These are phyloP conservation scores for Pelusios castaneus DNA, from an alignment of 2,113 vertebrate species.

Conservation along the genomic window DNA sequence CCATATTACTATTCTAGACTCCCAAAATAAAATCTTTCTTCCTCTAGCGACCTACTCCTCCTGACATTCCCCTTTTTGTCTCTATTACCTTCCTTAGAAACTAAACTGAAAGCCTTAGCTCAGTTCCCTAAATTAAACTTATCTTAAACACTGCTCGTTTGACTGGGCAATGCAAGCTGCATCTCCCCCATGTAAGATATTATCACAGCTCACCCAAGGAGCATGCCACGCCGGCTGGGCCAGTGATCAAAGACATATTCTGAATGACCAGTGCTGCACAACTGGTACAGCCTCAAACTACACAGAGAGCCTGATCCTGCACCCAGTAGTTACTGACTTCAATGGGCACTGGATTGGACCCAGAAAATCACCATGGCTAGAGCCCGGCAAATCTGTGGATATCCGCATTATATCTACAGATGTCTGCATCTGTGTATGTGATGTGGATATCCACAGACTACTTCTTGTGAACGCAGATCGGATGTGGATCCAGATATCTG, in stretches of 20 bases:
- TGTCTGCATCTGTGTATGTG: no score
- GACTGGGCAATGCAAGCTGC: not conserved
- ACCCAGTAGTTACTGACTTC: not conserved
- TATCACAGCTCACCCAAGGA: not conserved
- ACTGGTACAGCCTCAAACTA: not conserved
- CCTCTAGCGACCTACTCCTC: not conserved
- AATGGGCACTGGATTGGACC: not conserved
- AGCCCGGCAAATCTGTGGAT: no score
- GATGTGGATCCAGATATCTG: no score
- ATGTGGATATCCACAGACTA: no score
- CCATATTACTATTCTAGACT: not conserved
- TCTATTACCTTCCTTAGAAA: not conserved
- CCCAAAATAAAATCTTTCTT: not conserved
- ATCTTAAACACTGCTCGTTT: not conserved
- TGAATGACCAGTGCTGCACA: not conserved
- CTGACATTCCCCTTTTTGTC: not conserved
- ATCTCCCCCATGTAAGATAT: not conserved
- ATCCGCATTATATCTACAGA: no score
- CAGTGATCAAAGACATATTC: rapidly evolving
- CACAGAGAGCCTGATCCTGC: not conserved
- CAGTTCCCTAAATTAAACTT: not conserved
- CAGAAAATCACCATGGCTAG: not conserved
- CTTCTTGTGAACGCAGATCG: no score
- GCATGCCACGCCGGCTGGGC: not conserved
- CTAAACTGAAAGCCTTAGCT: not conserved